Evolutionary conservation across 1,140 invertebrate genomes (phyloP).

Genomic region (Hetaerina americana): DNA sequence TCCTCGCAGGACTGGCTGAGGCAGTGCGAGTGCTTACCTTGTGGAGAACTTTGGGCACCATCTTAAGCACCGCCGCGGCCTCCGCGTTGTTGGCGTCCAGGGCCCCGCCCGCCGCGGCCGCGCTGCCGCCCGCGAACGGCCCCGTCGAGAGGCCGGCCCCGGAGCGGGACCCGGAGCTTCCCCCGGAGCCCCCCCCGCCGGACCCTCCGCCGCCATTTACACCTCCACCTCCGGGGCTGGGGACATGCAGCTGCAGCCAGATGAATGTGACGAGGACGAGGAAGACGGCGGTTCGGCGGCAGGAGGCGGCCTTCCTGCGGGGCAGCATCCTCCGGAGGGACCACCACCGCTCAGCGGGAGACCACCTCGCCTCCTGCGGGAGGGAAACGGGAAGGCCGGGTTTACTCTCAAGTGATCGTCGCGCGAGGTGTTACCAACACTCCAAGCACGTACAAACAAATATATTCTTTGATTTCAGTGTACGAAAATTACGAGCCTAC

Average conservation of each 20-base stretch:
- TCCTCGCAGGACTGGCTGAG: no score
- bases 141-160: neutral
- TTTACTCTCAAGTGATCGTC: no score
- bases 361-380: neutral
- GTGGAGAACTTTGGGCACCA: conserved; percentile 43
- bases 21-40: no score
- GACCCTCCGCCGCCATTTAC: conserved; percentile 22
- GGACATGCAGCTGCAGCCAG: conserved; percentile 53
- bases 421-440: no score
- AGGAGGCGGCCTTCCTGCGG: conserved; percentile 19
- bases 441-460: no score
- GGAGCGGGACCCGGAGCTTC: conserved; percentile 20
- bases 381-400: no score
- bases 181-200: conserved; percentile 28
- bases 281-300: conserved; percentile 45
- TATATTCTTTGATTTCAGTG: no score
- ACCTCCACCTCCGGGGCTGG: conserved; percentile 41
- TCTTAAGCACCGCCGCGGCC: conserved; percentile 41
- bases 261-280: conserved; percentile 51
- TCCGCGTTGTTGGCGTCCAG: conserved; percentile 30
- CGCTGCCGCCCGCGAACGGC: neutral
- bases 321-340: neutral
- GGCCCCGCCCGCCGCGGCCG: conserved; percentile 16
- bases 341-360: neutral
- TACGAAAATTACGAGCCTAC: no score